Evolutionary conservation across 2,888 invertebrate genomes (phyloP).

Genomic region (Brenthis daphne): DNA sequence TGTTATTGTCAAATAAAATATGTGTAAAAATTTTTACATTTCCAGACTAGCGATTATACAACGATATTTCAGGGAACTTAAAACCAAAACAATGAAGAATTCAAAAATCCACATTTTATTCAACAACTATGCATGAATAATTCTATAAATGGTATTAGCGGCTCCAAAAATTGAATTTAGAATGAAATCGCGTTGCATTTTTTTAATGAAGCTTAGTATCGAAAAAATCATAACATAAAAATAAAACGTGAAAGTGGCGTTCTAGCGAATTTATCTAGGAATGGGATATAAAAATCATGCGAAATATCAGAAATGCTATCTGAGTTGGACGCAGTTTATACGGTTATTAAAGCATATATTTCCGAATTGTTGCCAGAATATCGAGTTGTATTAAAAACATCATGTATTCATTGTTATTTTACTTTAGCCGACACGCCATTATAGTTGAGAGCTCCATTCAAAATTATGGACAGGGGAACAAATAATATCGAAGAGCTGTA

Average conservation of each 20-base stretch:
- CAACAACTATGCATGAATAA: slow-evolving; percentile 12
- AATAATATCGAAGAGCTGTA: slow-evolving; percentile 7
- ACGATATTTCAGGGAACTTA: slow-evolving; percentile 11
- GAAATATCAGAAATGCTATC: slow-evolving; percentile 27
- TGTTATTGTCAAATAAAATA: too few species aligned
- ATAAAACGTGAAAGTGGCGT: slow-evolving; percentile 17
- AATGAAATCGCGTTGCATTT: slow-evolving; percentile 11
- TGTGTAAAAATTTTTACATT: too few species aligned
- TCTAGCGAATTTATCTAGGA: slow-evolving; percentile 26
- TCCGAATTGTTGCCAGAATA: slow-evolving; percentile 38
- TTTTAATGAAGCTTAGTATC: slow-evolving; percentile 2
- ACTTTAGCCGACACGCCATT: slow-evolving; percentile 31
- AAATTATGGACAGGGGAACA: slow-evolving; percentile 29
- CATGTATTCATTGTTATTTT: slow-evolving; percentile 37
- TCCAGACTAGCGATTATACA: not conserved
- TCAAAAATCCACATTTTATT: slow-evolving; percentile 5
- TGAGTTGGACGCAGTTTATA: slow-evolving; percentile 34
- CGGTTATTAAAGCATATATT: slow-evolving; percentile 44
- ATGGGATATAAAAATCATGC: slow-evolving; percentile 20
- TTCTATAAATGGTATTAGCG: slow-evolving; percentile 21
- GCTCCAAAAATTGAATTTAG: slow-evolving; percentile 26
- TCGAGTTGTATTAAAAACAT: slow-evolving; percentile 43
- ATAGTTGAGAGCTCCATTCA: slow-evolving; percentile 31
- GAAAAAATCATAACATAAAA: slow-evolving; percentile 22
- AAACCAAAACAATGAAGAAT: slow-evolving; percentile 7